A percentile compares a stretch with the other conserved stretches of the same genome.
phyloP scores from a whole-genome alignment of 2,888 invertebrate species.

The Tipula confusa region DNA sequence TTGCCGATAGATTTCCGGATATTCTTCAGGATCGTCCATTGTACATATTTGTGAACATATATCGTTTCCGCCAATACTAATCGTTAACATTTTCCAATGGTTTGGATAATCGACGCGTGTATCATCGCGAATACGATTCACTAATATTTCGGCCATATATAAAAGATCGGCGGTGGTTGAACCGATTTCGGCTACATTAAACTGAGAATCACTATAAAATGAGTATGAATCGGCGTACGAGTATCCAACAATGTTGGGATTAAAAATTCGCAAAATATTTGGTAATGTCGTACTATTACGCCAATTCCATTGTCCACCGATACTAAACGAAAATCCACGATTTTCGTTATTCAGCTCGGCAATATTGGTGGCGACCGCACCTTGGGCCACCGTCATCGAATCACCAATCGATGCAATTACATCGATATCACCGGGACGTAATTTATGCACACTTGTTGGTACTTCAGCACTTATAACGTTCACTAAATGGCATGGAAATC shows the following conservation, averaged over 20 bases:
- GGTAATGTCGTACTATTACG: conserved; percentile 51
- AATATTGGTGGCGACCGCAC: conserved; percentile 48
- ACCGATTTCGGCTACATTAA: conserved; percentile 54
- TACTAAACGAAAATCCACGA: conserved; percentile 47
- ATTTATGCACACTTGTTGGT: conserved; percentile 51
- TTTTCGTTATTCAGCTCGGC: conserved; percentile 47
- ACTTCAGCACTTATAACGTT: conserved; percentile 39
- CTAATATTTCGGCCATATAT: conserved; percentile 52
- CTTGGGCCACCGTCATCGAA: conserved; percentile 53
- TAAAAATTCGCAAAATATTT: conserved; percentile 56
- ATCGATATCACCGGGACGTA: conserved; percentile 55
- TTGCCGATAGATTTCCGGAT: conserved; percentile 47
- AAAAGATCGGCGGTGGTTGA: conserved; percentile 53
- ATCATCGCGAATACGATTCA: conserved; percentile 51
- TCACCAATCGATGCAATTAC: conserved; percentile 55
- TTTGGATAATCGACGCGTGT: conserved; percentile 50
- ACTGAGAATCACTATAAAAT: conserved; percentile 47
- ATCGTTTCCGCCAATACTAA: conserved; percentile 56
- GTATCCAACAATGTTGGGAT: conserved; percentile 56
- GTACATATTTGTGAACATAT: conserved; percentile 54
- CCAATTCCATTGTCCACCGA: conserved; percentile 51
- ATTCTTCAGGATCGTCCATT: conserved; percentile 43
- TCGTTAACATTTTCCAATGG: conserved; percentile 62
- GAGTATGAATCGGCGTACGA: conserved; percentile 50
- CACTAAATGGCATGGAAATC: conserved; percentile 43